phyloP scores from a whole-genome alignment of 2,113 vertebrate genomes.

The Planiliza haematocheilus region DNA sequence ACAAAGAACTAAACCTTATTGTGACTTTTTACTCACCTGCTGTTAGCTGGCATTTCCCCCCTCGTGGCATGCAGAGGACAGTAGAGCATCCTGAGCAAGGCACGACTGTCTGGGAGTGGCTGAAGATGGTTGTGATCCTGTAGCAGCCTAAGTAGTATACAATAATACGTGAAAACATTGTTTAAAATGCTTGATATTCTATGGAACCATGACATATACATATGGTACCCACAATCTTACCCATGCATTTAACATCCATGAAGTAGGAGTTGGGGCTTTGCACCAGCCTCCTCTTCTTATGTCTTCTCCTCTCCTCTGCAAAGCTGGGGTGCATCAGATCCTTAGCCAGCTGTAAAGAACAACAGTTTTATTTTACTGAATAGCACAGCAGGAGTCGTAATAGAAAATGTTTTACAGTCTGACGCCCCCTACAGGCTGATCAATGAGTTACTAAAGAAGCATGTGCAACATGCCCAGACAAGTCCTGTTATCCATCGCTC shows the following conservation, averaged over 20 bases:
- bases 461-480: slow-evolving; percentile 63
- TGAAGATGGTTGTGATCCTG: slow-evolving; percentile 85
- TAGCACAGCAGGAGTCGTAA: neutral
- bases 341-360: slow-evolving; percentile 76
- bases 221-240: slow-evolving; percentile 51
- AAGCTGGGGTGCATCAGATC: slow-evolving; percentile 88
- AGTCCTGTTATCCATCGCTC: slow-evolving; percentile 16
- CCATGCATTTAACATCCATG: slow-evolving; percentile 91
- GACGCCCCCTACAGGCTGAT: slow-evolving; percentile 43
- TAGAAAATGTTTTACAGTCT: neutral
- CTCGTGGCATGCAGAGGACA: slow-evolving; percentile 81
- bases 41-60: slow-evolving; percentile 84
- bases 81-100: slow-evolving; percentile 79
- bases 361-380: neutral
- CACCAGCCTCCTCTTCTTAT: slow-evolving; percentile 93
- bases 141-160: slow-evolving; percentile 77
- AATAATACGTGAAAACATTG: neutral
- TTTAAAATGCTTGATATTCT: no score
- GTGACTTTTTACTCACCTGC: slow-evolving; percentile 66
- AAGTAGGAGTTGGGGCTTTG: slow-evolving; percentile 92
- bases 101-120: slow-evolving; percentile 84
- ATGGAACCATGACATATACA: no score
- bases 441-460: neutral
- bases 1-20: neutral
- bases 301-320: slow-evolving; percentile 85